Evolutionary conservation across 2,113 vertebrate species (phyloP), one percentile per base, ranked within the genome.

Genomic region (Scatophagus argus): DNA sequence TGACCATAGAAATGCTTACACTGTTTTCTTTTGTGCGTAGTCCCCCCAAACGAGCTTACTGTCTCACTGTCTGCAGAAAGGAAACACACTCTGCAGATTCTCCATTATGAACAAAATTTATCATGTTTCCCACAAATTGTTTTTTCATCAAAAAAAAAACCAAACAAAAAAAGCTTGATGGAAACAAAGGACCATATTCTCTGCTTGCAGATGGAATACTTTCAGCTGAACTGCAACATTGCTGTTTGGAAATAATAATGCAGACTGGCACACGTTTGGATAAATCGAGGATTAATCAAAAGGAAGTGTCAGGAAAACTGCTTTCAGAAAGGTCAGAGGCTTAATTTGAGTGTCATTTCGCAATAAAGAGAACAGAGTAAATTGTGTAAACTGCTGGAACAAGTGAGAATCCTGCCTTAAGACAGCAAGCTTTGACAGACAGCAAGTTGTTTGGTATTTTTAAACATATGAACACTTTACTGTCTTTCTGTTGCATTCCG

Each of bases 111-210:
- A 55, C 12, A 1, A 62, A 62, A 85, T 87, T 62, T 25, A 75
- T 88, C 77, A 80, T 11, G 46, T 71, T 60, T 74, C 38, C 62
- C 58, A 47, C 38, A 70, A 82, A 84, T 41, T 64, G 61, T 85
- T 80, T 85, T 58, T 68, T 85, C 77, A 86, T 81, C 66, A 86
- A 64, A 82, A 69, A 79, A 63, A n/a, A 29, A 31, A n/a, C n/a
- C n/a, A n/a, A n/a, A n/a, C n/a, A n/a, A 79, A 49, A 56, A 46
- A 36, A 27, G 25, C 56, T 65, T 3, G 54, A 66, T 25, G 29
- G 72, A 85, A 60, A 86, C 62, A 87, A 84, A 81, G 61, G 59
- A 23, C 25, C 43, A 64, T 8, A 19, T 72, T 86, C 51, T 63
- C 23, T 25, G 32, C 65, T 63, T 49, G 36, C 74, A 64, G 11